phyloP scores from a whole-genome alignment of 1,140 invertebrate species.

The Drosophila willistoni region DNA sequence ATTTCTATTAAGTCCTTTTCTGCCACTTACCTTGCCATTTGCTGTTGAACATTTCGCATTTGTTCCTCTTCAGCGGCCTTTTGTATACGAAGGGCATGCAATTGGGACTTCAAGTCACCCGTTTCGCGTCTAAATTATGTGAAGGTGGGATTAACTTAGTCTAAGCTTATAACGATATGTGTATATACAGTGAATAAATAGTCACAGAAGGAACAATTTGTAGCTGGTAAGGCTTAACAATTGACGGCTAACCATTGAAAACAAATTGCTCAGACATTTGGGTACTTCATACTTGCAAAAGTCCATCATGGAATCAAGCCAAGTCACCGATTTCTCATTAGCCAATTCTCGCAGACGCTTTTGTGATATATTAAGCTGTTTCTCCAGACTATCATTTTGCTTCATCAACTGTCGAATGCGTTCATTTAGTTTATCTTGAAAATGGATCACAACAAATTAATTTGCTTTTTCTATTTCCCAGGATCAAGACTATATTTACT shows the following conservation, averaged over 20 bases:
- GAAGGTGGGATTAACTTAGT: conserved; percentile 27
- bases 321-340: conserved; percentile 67
- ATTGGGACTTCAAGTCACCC: conserved; percentile 73
- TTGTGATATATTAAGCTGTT: conserved; percentile 61
- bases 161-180: conserved; percentile 18
- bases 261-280: conserved; percentile 50
- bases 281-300: conserved; percentile 82
- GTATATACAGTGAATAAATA: conserved; percentile 28
- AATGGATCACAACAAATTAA: too few species aligned
- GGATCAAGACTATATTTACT: conserved; percentile 36
- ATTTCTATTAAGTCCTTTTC: too few species aligned
- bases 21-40: conserved; percentile 67
- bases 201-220: conserved; percentile 53
- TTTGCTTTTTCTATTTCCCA: too few species aligned
- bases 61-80: conserved; percentile 76
- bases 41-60: conserved; percentile 69
- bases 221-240: conserved; percentile 58
- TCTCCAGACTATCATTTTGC: conserved; percentile 67
- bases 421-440: conserved; percentile 76
- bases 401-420: conserved; percentile 64
- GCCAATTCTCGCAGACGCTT: conserved; percentile 69
- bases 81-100: conserved; percentile 71
- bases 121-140: conserved; percentile 79
- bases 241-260: conserved; percentile 49
- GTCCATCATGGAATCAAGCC: conserved; percentile 81